Base-by-base conservation (phyloP, 2,113 vertebrate genomes). In the Muscicapa adusta region DNA sequence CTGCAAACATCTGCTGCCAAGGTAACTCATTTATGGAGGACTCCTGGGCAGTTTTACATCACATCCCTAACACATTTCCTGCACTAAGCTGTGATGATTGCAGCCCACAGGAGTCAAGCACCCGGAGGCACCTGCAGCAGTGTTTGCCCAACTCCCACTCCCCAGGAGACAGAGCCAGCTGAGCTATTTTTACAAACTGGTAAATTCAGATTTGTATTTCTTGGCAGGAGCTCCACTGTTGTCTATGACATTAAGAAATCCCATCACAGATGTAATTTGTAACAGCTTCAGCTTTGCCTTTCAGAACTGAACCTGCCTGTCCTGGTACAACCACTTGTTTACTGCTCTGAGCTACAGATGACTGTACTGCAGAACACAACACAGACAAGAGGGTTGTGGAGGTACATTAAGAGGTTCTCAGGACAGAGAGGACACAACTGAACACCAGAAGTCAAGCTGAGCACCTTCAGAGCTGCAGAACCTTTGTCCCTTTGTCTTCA, bases 401-500 rank as follows among this genome's bases (percentile, higher is more conserved):
- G 34, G 51, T 51, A 67, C 77, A 82, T 31, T 20, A 77, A 22
- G 31, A 73, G 38, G 34, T 83, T 91, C 42, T 86, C 26, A 14
- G 3, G 26, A 62, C 2, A 7, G 22, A 87, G 18, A 31, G 13
- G 51, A 71, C 51, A 70, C 51, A 84, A 36, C 0, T 3, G 1
- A 82, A 83, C 36, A 58, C 25, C 51, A 62, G 4, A 66, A 94
- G 28, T 25, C 63, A 63, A 67, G 36, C 43, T 76, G 66, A 90
- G 54, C 62, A 76, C 54, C 88, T 76, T 83, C 67, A 70, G 42
- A 88, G 54, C 80, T 95, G 51, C 71, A 89, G 62, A 82, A 82
- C 23, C 33, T 78, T 73, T 34, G 6, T 20, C 50, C 84, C 71
- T 54, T 56, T 65, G 19, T 56, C 61, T 57, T 65, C 73, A 76